phyloP scores from a whole-genome alignment of 2,888 invertebrate genomes.

The Apocheima hispidaria region DNA sequence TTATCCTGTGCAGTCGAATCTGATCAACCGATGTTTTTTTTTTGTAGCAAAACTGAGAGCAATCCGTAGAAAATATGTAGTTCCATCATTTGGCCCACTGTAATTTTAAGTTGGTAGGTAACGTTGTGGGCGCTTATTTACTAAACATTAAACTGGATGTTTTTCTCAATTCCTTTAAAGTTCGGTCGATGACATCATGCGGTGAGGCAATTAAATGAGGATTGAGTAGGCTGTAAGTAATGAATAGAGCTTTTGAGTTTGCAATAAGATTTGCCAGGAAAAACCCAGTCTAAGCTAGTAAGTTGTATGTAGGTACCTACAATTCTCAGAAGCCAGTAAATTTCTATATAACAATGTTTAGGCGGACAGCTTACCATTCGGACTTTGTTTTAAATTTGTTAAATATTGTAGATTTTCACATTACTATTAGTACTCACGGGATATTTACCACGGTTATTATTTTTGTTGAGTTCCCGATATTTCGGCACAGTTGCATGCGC shows the following conservation, averaged over 20 bases:
- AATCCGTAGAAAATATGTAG: background rate
- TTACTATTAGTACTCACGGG: too few relatives aligned
- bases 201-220: conserved; percentile 22
- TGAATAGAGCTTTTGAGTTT: conserved; percentile 16
- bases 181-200: conserved; percentile 26
- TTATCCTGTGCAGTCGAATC: background rate
- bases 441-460: too few relatives aligned
- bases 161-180: conserved; percentile 29
- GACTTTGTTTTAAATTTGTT: too few relatives aligned
- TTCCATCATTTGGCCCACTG: conserved; percentile 1
- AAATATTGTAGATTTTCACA: too few relatives aligned
- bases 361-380: too few relatives aligned
- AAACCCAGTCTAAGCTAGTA: background rate
- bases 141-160: conserved; percentile 24
- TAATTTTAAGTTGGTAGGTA: background rate
- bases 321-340: too few relatives aligned
- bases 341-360: too few relatives aligned
- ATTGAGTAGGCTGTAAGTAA: conserved; percentile 24
- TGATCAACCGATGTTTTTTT: background rate
- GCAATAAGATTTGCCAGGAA: conserved; percentile 1
- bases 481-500: too few relatives aligned
- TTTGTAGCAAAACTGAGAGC: background rate
- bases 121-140: conserved; percentile 28
- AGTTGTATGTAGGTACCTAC: too few relatives aligned
- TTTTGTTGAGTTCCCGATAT: too few relatives aligned